Conservation (phyloP, 1,140 invertebrate species). For the Pseudobourletiella spinata region DNA sequence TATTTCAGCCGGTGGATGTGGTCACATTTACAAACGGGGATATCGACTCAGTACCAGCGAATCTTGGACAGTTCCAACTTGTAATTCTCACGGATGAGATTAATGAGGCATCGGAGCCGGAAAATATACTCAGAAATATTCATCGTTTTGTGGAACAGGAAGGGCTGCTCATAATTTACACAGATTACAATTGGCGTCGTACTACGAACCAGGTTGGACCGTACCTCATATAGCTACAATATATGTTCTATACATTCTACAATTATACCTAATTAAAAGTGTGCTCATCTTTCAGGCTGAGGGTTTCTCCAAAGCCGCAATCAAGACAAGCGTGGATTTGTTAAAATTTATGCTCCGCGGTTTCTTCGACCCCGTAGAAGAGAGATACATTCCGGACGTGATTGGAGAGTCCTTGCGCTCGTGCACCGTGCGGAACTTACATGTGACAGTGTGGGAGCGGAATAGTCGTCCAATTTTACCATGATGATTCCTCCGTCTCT, state of each 20-base stretch:
- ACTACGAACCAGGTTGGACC: conserved; percentile 17
- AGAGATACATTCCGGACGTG: conserved; percentile 23
- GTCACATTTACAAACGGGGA: no score
- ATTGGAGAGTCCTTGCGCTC: conserved; percentile 20
- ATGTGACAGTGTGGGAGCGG: conserved; percentile 30
- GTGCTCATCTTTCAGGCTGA: no score
- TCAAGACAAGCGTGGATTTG: conserved; percentile 21
- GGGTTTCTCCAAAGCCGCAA: conserved; percentile 9
- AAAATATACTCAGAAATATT: conserved; percentile 18
- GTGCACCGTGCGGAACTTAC: conserved; percentile 23
- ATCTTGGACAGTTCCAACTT: conserved; percentile 27
- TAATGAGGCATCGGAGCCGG: conserved; percentile 15
- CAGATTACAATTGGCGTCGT: conserved; percentile 32
- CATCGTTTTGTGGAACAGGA: conserved; percentile 10
- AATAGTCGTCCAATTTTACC: neutral
- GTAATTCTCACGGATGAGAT: conserved; percentile 24
- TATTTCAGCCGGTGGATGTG: no score
- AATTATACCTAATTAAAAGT: no score
- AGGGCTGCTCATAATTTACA: conserved; percentile 29
- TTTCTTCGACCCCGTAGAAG: conserved; percentile 19
- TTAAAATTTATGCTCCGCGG: conserved; percentile 12
- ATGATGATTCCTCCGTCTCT: no score
- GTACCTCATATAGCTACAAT: no score
- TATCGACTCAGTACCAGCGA: no score
- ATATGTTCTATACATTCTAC: no score